A percentile compares a stretch with the other conserved stretches of the same genome.
Conservation (phyloP, 2,888 invertebrate species). For the Nomada fucata region DNA sequence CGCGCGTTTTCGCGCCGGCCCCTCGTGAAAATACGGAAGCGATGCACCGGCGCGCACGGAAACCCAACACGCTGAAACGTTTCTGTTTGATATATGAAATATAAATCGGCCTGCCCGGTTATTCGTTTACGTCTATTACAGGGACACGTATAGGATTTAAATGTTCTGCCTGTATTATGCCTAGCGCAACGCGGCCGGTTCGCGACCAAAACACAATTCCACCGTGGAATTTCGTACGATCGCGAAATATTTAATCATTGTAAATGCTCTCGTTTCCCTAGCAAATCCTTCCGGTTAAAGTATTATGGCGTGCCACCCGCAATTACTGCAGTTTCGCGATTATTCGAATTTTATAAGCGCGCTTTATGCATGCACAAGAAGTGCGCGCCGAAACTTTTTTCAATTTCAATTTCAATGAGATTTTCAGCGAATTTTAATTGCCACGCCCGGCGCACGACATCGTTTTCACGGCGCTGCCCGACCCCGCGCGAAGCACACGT, state of each 20-base stretch:
- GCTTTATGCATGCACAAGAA: neutral
- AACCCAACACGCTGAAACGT: neutral
- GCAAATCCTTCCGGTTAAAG: neutral
- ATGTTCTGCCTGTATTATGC: conserved; percentile 7
- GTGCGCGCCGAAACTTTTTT: no score
- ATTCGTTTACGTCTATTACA: conserved; percentile 12
- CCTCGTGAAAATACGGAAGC: neutral
- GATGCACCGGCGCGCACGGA: neutral
- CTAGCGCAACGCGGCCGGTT: neutral
- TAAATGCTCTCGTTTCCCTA: neutral
- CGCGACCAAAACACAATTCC: conserved; percentile 4
- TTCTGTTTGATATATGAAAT: neutral
- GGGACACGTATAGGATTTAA: conserved; percentile 1
- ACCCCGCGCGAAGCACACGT: neutral
- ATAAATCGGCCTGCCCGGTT: conserved; percentile 18
- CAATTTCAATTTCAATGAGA: no score
- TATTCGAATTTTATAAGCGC: neutral
- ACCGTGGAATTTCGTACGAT: conserved; percentile 2
- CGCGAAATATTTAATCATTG: conserved; percentile 9
- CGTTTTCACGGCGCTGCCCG: neutral
- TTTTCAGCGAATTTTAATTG: no score
- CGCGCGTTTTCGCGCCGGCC: neutral
- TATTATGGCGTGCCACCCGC: neutral
- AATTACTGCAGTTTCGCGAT: conserved; percentile 18
- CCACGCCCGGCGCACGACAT: no score